Base-by-base conservation (phyloP, 2,888 invertebrate genomes). In the Drosophila mercatorum region DNA sequence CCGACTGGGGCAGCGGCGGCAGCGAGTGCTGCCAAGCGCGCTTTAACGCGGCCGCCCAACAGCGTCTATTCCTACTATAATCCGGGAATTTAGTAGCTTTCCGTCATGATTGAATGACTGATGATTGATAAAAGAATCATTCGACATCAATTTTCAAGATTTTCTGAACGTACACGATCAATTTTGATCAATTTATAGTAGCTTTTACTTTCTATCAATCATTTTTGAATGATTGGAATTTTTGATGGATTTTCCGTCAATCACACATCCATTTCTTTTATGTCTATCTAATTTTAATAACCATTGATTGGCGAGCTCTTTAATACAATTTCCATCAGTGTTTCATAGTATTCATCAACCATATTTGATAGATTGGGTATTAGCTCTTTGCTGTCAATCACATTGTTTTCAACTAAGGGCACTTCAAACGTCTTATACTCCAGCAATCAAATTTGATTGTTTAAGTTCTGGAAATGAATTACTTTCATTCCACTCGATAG, bases 11-110 rank as follows among this genome's bases (percentile, higher is more conserved):
- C 84, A 0, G 86, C 90, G 8, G 89, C 89, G 22, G 84, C 78
- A 44, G 83, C 91, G 11, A 91, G 90, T 69, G 92, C 92, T 17
- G 91, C 93, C 34, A 93, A 93, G 58, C 84, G 93, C 12, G 92
- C 91, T 17, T 68, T 92, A 17, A 91, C 91, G 7, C 91, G 92
- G 5, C 83, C 91, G 1, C 88, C 89, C 26, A 85, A 81, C 51
- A 85, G 74, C 44, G 78, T 92, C 31, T 92, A 92, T 53, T 80
- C 85, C 31, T 86, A 90, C 53, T 92, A 91, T 61, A 92, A 92
- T 84, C 89, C 92, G 12, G 91, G 92, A 49, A 80, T 92, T 57
- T 92, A 87, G 80, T 10, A 11, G 10, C 12, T 6, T 14, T 72
- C 65, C 66, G 72, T 62, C 43, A 41, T 51, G 51, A 75, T 62